Base-by-base conservation (phyloP, 2,797 vertebrate species). In the Chelon labrosus region DNA sequence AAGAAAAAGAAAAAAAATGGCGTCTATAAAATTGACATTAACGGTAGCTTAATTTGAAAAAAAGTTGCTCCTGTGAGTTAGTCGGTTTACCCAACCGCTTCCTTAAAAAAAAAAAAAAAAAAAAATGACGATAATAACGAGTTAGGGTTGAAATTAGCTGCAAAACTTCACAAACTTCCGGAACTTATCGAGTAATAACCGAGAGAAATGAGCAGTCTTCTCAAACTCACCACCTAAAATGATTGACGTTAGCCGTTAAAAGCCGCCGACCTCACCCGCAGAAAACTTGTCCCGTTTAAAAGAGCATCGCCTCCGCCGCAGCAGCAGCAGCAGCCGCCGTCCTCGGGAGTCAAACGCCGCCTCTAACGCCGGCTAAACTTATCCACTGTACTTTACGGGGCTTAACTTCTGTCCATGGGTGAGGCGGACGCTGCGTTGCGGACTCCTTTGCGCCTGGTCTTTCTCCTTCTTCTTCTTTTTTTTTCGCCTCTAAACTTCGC, bases 221-320 rank as follows among this genome's bases (percentile, higher is more conserved):
- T 19, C n/a, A 7, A 7, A 10, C n/a, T 10, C 10, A 17, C 17
- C 46, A n/a, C 46, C 46, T 9, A 19, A 47, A 47, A 16, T 47
- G 17, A 19, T 10, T 31, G 31, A 31, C 31, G 17, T 25, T 13
- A 4, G n/a, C 25, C 4, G 12, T n/a, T 7, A 14, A 52, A 60
- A 52, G 67, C 16, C 20, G 49, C 5, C 1, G n/a, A 80, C 42
- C 90, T 89, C 63, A 91, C 92, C 89, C 5, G 41, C 25, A 8
- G 52, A n/a, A 46, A 58, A 47, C 5, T 11, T 13, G 5, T 12
- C 31, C 25, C 25, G 55, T 58, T 80, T 53, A 79, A n/a, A 70
- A 22, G 54, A 31, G 13, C 80, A 73, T 81, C 79, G 61, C 47
- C 31, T 59, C 41, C 16, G 41, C 13, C 10, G 37, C 37, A 1